A percentile compares a stretch with the other conserved stretches of the same genome.
phyloP scores from a whole-genome alignment of 2,888 invertebrate species.

The Lamellibrachia satsuma region DNA sequence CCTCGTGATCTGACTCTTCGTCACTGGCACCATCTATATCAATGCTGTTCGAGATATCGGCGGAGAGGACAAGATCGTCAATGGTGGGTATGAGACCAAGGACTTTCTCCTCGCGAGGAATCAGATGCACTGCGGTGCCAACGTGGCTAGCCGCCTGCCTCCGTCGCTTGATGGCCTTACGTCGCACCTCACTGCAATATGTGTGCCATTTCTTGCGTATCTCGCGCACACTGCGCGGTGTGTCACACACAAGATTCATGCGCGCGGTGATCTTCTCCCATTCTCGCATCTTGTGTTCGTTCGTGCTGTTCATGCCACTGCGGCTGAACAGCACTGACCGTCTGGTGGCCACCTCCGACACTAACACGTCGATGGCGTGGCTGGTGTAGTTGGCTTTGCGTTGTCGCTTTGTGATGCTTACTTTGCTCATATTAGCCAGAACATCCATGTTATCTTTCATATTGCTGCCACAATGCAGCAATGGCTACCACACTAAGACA shows the following conservation, averaged over 20 bases:
- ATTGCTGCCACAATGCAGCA: not conserved
- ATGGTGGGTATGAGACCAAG: not conserved
- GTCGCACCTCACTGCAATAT: not conserved
- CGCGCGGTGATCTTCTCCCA: not conserved
- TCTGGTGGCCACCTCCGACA: not conserved
- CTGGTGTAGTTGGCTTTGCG: slow-evolving; percentile 4
- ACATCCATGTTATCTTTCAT: not conserved
- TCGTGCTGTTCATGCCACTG: not conserved
- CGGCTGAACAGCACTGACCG: not conserved
- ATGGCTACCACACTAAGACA: not conserved
- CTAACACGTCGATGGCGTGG: not conserved
- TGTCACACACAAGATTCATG: not conserved
- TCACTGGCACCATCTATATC: not conserved
- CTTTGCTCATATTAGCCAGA: not conserved
- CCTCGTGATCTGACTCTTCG: not conserved
- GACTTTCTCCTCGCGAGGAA: not conserved
- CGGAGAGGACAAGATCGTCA: not conserved
- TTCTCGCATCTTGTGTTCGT: not conserved
- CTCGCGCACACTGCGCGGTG: not conserved
- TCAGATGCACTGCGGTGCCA: not conserved
- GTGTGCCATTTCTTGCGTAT: not conserved
- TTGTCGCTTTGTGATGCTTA: not conserved
- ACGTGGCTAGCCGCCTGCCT: not conserved
- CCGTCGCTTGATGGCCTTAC: not conserved
- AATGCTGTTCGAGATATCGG: not conserved